A percentile compares a stretch with the other conserved stretches of the same genome.
phyloP scores from a whole-genome alignment of 2,888 invertebrate species.

The Drosophila algonquin region DNA sequence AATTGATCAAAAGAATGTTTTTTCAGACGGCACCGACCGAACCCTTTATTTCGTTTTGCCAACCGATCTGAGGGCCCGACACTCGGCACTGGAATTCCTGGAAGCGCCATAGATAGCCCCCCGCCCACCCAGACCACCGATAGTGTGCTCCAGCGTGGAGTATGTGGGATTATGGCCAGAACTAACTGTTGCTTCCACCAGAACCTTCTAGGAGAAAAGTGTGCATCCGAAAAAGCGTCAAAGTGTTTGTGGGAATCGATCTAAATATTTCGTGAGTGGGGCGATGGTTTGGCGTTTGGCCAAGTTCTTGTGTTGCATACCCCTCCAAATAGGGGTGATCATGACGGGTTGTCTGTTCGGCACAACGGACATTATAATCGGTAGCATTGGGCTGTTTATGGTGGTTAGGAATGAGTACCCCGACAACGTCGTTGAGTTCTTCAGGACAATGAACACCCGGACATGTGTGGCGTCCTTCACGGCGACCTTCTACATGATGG shows the following conservation, averaged over 20 bases:
- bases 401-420: neutral
- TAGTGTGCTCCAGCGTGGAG: constrained; percentile 26
- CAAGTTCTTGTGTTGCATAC: constrained; percentile 36
- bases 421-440: constrained; percentile 7
- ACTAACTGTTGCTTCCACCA: constrained; percentile 11
- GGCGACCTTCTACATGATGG: constrained; percentile 7
- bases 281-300: constrained; percentile 23
- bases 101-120: neutral
- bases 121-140: constrained; percentile 10
- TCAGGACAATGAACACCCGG: constrained; percentile 28
- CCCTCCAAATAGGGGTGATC: constrained; percentile 34
- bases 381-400: constrained; percentile 5
- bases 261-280: neutral
- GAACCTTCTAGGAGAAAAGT: neutral
- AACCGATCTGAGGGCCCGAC: constrained; percentile 42
- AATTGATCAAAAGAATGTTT: constrained; percentile 50
- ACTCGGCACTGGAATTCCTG: constrained; percentile 29
- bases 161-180: constrained; percentile 28
- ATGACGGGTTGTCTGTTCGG: constrained; percentile 18
- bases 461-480: constrained; percentile 22
- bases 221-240: neutral
- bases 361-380: constrained; percentile 8
- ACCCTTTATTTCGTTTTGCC: constrained; percentile 18
- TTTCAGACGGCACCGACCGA: constrained; percentile 28
- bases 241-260: neutral